Evolutionary conservation across 2,113 vertebrate species (phyloP), one percentile per base, ranked within the genome.

Genomic region (Ibidorhyncha struthersii): DNA sequence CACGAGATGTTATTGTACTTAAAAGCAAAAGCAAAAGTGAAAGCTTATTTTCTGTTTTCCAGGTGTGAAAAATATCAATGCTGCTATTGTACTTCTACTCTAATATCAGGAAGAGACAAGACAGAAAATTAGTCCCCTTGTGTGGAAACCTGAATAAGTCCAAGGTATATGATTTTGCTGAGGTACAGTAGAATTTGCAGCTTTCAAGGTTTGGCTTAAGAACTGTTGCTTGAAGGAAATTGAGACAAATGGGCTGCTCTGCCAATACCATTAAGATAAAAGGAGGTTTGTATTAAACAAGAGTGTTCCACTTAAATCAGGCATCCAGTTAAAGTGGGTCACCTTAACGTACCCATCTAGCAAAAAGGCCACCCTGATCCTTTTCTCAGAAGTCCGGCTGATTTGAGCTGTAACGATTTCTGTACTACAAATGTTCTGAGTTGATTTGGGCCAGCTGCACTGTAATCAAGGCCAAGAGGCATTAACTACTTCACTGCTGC

Each of bases 171-270:
- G 36, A 45, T 91, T 91, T 59, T 96, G 43, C 80, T 89, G 71
- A 56, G 53, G 38, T 73, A 66, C 41, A 73, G 86, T 20, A 79
- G 52, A 96, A 96, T 74, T 79, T 84, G 26, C 56, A 87, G 91
- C 67, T 97, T 96, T 92, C 86, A 77, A 69, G 69, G 17, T 67
- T 53, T 86, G 70, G 36, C 50, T 87, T 47, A 47, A 81, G 66
- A 92, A 32, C 36, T 36, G 58, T 65, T 93, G 52, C 47, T 92
- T 73, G 72, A 91, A 94, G 88, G 72, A 95, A 96, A 97, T 88
- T 76, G 96, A 96, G 93, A 97, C 81, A 97, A 97, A 97, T 97
- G 86, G 65, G 43, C 69, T 96, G 34, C 66, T 86, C 72, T 89
- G 86, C 70, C 86, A 94, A 86, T 38, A 92, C 59, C 82, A 80